These are phyloP conservation scores for Heterodera filipjevi DNA, from an alignment of 2,888 invertebrate species.

Conservation along the genomic window DNA sequence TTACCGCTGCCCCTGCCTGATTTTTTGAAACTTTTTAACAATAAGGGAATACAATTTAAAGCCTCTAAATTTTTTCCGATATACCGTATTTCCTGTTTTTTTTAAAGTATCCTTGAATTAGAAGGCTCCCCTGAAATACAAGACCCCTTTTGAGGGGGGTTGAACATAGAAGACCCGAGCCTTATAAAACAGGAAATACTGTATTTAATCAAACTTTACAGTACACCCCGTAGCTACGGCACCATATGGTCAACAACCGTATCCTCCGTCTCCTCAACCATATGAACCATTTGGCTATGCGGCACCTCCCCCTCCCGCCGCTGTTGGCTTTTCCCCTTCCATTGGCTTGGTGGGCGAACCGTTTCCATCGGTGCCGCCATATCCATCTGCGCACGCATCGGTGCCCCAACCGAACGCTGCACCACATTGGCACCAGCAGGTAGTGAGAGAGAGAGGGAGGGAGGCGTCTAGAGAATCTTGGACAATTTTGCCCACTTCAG, in stretches of 20 bases:
- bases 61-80: too few species aligned
- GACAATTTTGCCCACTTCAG: too few species aligned
- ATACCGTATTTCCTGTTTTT: too few species aligned
- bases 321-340: neutral
- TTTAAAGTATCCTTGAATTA: too few species aligned
- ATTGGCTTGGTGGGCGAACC: neutral
- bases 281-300: neutral
- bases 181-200: too few species aligned
- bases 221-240: neutral
- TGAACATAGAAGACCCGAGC: too few species aligned
- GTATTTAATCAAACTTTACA: neutral
- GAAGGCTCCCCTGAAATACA: too few species aligned
- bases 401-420: neutral
- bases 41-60: too few species aligned
- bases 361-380: neutral
- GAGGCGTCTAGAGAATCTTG: too few species aligned
- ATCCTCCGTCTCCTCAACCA: neutral
- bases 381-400: neutral
- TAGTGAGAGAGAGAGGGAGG: neutral
- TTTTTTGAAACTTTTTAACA: too few species aligned
- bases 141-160: too few species aligned
- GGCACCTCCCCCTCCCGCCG: neutral
- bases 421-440: neutral
- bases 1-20: too few species aligned
- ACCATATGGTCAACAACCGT: neutral